Base-by-base conservation (phyloP, 2,797 vertebrate genomes). In the Karalla daura region DNA sequence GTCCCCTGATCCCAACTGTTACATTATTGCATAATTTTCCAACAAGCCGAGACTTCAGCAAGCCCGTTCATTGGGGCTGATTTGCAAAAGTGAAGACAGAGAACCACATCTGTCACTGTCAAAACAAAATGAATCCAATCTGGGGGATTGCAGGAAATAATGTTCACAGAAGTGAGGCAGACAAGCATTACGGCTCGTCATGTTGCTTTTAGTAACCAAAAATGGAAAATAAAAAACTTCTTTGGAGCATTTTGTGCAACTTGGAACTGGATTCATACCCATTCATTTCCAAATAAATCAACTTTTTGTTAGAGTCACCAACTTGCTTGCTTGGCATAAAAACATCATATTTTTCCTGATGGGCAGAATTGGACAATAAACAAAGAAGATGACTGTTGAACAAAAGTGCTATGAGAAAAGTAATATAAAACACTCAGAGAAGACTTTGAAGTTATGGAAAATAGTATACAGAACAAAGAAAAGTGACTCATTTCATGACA, bases 341-440 rank as follows among this genome's bases (percentile, higher is more conserved):
- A 12, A 45, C 5, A 68, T 15, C 7, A 20, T n/a, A 20, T 7
- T 41, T 14, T 8, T 4, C 3, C 15, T 20, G 7, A n/a, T 51
- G 44, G 5, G n/a, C 21, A 72, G 21, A 54, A 47, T n/a, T 32
- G 9, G 9, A 14, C 21, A 21, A 5, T 54, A 28, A 69, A 54
- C 28, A 36, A 17, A 45, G 39, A 14, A 65, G 23, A 28, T n/a
- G n/a, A n/a, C n/a, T n/a, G n/a, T n/a, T n/a, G n/a, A n/a, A 50
- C 33, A 17, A 8, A 14, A 14, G 4, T 33, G 40, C n/a, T 46
- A 9, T 20, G 9, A 41, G 5, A 35, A 4, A 30, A 49, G n/a
- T 5, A 21, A 25, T n/a, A n/a, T n/a, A n/a, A n/a, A n/a, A n/a
- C n/a, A n/a, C n/a, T n/a, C n/a, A n/a, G n/a, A n/a, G n/a, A n/a